Percentiles rank a stretch among this genome's conserved stretches.
Evolutionary conservation across 2,113 vertebrate species (phyloP).

Genomic region (Misgurnus anguillicaudatus): DNA sequence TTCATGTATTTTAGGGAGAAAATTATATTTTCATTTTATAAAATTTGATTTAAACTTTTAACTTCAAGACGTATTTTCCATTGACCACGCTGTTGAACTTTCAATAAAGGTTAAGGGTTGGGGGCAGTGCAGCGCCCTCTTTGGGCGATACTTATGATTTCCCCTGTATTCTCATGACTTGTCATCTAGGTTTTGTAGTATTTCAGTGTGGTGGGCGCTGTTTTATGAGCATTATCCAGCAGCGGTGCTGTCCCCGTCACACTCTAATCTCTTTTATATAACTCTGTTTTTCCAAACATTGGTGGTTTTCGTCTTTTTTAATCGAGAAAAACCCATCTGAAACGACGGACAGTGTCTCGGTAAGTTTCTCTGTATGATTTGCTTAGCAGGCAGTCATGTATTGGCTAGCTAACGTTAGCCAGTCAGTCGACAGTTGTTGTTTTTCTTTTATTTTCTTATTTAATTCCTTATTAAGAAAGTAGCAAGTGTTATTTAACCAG

Average conservation of each 20-base stretch:
- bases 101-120: background rate
- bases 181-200: background rate
- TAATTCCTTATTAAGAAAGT: background rate
- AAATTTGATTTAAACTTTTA: too few species aligned
- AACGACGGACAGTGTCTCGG: constrained; percentile 16
- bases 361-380: background rate
- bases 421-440: background rate
- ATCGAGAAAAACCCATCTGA: constrained; percentile 12
- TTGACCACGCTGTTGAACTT: too few species aligned
- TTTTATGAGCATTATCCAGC: constrained; percentile 29
- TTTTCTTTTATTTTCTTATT: background rate
- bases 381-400: background rate
- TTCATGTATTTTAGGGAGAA: too few species aligned
- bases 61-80: too few species aligned
- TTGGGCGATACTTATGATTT: fast-evolving
- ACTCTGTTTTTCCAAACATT: background rate
- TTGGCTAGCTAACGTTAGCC: constrained; percentile 32
- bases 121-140: background rate
- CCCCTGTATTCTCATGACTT: fast-evolving
- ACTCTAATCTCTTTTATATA: constrained; percentile 13
- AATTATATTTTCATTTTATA: too few species aligned
- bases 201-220: constrained; percentile 27
- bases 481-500: background rate
- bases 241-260: constrained; percentile 4
- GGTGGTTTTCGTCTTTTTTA: background rate